Percentiles rank a stretch among this genome's conserved stretches.
phyloP scores from a whole-genome alignment of 2,113 vertebrate species.

The Hyperopisus bebe region DNA sequence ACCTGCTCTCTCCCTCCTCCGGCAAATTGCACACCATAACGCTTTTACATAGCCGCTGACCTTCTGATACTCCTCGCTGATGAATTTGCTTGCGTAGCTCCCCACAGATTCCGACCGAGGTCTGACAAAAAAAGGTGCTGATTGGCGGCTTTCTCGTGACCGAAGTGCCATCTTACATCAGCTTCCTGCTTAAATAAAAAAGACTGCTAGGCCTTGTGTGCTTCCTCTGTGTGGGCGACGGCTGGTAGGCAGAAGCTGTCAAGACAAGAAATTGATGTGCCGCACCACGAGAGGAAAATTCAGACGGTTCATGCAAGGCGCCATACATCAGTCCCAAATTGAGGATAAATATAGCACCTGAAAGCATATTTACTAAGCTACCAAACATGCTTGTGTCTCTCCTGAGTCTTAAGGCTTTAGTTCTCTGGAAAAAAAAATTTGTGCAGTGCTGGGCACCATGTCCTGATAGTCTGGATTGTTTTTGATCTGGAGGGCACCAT shows the following conservation, averaged over 20 bases:
- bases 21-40: not conserved
- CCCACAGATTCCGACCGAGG: not conserved
- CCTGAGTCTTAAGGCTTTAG: not conserved
- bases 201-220: not conserved
- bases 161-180: not conserved
- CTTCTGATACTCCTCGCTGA: not conserved
- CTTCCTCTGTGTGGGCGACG: not conserved
- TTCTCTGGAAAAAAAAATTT: not conserved
- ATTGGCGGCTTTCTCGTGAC: not conserved
- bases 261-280: not conserved
- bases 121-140: not conserved
- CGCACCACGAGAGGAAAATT: not conserved
- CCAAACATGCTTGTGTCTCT: not conserved
- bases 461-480: not conserved
- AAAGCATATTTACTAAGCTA: not conserved
- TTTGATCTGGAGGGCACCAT: not conserved
- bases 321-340: not conserved
- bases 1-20: not conserved
- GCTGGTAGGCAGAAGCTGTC: not conserved
- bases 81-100: not conserved
- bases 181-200: not conserved
- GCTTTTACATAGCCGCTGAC: not conserved
- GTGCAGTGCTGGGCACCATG: not conserved
- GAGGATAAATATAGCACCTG: constrained; percentile 4
- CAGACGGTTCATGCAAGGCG: constrained; percentile 3